phyloP scores from a whole-genome alignment of 2,888 invertebrate species.

The Cantharis lateralis region DNA sequence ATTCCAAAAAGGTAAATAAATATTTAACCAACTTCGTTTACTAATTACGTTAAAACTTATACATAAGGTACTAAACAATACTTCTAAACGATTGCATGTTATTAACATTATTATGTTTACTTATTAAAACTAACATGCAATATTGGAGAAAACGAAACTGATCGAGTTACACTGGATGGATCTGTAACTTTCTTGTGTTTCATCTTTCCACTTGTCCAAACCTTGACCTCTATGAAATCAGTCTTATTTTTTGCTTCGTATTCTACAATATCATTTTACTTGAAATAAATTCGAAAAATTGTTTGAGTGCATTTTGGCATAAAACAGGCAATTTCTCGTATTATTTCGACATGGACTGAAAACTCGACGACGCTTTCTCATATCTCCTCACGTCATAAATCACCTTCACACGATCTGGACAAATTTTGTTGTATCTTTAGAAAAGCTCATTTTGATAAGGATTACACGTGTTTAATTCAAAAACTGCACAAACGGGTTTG shows the following conservation, averaged over 20 bases:
- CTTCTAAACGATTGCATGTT: neutral
- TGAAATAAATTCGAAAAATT: neutral
- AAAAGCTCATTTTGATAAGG: too few relatives aligned
- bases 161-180: neutral
- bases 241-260: neutral
- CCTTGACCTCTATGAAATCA: neutral
- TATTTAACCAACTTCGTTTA: neutral
- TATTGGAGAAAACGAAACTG: neutral
- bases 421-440: neutral
- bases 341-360: neutral
- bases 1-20: neutral
- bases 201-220: neutral
- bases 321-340: neutral
- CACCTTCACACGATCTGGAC: neutral
- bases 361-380: neutral
- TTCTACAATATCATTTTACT: neutral
- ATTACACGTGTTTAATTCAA: too few relatives aligned
- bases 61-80: neutral
- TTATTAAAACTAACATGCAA: neutral
- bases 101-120: neutral
- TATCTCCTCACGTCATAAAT: neutral
- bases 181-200: neutral
- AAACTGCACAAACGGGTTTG: too few relatives aligned
- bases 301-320: neutral
- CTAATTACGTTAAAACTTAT: neutral